Evolutionary conservation across 2,888 invertebrate species (phyloP).

Genomic region (Heliothis peltigera): DNA sequence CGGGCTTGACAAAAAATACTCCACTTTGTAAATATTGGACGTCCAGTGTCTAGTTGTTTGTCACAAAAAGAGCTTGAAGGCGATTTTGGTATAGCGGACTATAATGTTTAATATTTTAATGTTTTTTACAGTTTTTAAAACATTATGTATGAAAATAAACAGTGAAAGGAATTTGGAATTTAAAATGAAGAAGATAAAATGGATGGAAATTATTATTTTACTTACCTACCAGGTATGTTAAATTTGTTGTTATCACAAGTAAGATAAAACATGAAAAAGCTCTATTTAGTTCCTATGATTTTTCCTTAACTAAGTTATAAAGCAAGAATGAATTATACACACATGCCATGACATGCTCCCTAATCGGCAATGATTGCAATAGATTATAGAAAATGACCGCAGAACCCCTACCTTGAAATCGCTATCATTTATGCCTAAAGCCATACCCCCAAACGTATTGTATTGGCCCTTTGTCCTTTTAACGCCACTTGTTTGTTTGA

Average conservation of each 20-base stretch:
- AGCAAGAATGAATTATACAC: too few relatives aligned
- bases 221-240: too few relatives aligned
- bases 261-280: too few relatives aligned
- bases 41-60: conserved; percentile 75
- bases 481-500: conserved; percentile 88
- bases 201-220: too few relatives aligned
- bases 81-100: conserved; percentile 31
- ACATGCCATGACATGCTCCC: neutral
- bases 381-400: neutral
- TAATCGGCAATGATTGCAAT: neutral
- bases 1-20: conserved; percentile 89
- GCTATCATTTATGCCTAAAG: conserved; percentile 50
- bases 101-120: neutral
- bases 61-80: conserved; percentile 54
- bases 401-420: neutral
- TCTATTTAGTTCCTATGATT: too few relatives aligned
- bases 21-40: conserved; percentile 86
- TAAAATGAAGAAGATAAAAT: too few relatives aligned
- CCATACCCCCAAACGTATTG: conserved; percentile 71
- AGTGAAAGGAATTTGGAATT: too few relatives aligned
- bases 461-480: conserved; percentile 86
- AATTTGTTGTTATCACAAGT: too few relatives aligned
- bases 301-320: too few relatives aligned
- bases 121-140: neutral
- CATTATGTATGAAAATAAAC: too few relatives aligned